Conservation (phyloP, 1,140 invertebrate genomes). For the Nymphalis io region DNA sequence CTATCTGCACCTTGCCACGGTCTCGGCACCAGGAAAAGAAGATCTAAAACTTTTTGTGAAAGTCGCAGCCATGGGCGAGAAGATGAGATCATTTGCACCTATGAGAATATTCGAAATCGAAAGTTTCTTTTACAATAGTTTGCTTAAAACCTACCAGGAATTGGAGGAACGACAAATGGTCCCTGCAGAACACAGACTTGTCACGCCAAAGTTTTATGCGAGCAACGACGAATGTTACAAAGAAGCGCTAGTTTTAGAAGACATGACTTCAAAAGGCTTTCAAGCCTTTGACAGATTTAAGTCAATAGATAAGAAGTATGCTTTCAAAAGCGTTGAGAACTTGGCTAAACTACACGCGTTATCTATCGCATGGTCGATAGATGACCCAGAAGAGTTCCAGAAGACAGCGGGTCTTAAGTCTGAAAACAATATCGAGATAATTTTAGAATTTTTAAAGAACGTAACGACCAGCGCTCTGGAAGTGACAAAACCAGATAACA, state of each 20-base stretch:
- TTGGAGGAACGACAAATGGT: constrained; percentile 48
- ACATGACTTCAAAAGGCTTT: constrained; percentile 49
- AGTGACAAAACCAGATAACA: constrained; percentile 38
- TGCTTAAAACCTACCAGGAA: constrained; percentile 47
- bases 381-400: constrained; percentile 46
- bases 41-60: constrained; percentile 58
- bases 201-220: constrained; percentile 50
- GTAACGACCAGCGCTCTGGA: constrained; percentile 31
- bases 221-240: constrained; percentile 37
- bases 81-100: constrained; percentile 37
- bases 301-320: constrained; percentile 55
- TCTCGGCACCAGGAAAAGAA: constrained; percentile 35
- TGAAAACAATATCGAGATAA: not conserved
- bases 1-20: constrained; percentile 39
- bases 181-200: constrained; percentile 40
- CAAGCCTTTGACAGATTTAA: constrained; percentile 51
- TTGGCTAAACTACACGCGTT: constrained; percentile 62
- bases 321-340: constrained; percentile 42
- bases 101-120: constrained; percentile 51
- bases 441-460: constrained; percentile 16
- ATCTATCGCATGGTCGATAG: constrained; percentile 46
- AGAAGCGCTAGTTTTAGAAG: constrained; percentile 57
- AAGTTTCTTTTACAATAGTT: constrained; percentile 47
- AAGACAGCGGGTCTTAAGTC: constrained; percentile 24
- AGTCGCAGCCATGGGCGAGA: constrained; percentile 49